Evolutionary conservation across 2,888 invertebrate species (phyloP), one percentile per base, ranked within the genome.

Genomic region (Neelides folsomi): DNA sequence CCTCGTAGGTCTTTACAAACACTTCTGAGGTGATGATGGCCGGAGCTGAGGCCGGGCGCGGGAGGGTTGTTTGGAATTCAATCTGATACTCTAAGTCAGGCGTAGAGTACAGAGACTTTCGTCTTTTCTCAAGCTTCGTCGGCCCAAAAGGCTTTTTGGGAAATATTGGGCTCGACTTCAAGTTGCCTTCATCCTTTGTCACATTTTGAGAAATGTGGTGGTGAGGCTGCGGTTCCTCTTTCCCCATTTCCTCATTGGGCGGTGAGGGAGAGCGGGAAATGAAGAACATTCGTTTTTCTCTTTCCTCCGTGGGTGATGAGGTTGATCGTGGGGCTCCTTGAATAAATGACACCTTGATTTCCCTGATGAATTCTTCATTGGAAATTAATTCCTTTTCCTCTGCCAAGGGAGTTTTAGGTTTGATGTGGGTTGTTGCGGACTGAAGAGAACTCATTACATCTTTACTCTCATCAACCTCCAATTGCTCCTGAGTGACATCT

Each of bases 1-100:
- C 53, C 37, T 61, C 61, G 35, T 61, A 38, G 1, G 59, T 63
- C 50, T 63, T 63, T 6, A 63, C 63, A 50, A 63, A 63, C 2
- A 63, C 63, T 57, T 63, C 63, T 1, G 63, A 63, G 6, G 63
- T 63, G 38, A 61, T 63, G 16, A 63, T 59, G 10, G 61, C 63
- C 8, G 63, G 63, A n/a, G 63, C 63, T 6, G 63, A 63, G 18
- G 60, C 54, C 9, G 63, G 63, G 47, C 63, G 52, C 6, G 59
- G 60, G 16, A 63, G 55, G 45, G 49, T 46, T 46, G 58, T 56
- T 16, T 58, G 52, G 48, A 54, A 60, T 19, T 63, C 59, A 51
- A 63, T 63, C 54, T 60, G 59, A 51, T 61, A 63, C 41, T 63
- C 61, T 49, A 63, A 50, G 49, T 63, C 63, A 19, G 63, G 63